Evolutionary conservation across 2,113 vertebrate species (phyloP), one percentile per base, ranked within the genome.

Genomic region (Tretioscincus oriximinensis): DNA sequence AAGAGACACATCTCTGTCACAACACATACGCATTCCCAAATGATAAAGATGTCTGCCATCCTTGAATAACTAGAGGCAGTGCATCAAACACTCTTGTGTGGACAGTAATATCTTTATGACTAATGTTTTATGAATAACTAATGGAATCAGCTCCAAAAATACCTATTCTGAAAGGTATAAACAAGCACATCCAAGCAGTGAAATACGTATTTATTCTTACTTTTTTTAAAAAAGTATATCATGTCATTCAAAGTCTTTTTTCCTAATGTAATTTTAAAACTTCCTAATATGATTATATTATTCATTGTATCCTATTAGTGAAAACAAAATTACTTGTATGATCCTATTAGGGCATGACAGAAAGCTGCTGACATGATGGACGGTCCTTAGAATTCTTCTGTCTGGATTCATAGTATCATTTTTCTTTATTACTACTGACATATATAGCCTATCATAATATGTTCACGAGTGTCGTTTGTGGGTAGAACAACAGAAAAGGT

Each of bases 261-360:
- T 90, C 88, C 80, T 83, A 86, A 88, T 79, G 49, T 21, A 88
- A 85, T 91, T 88, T 81, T 26, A 87, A 92, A 92, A 92, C 92
- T 91, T 89, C 83, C 87, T 89, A 90, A 87, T 87, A 76, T 61
- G 87, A 91, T 90, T 90, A 83, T 86, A 77, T 93, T 89, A 85
- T 86, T 88, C 91, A 86, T 47, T 73, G 84, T 77, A 82, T 90
- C 78, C 84, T 91, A 92, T 90, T 92, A 92, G 86, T 86, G 86
- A 89, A 91, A 92, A 87, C 91, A 93, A 89, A 93, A 90, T 92
- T 85, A 90, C 90, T 94, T 87, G 86, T 78, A 88, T 73, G 88
- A 90, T 90, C 86, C 90, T 86, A 90, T 93, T 91, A 90, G 81
- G 80, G 84, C 84, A 82, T 87, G 90, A 88, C 84, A 83, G 89